These are phyloP conservation scores for Tetramorium alpestre DNA, from an alignment of 1,140 invertebrate genomes.

Conservation along the genomic window DNA sequence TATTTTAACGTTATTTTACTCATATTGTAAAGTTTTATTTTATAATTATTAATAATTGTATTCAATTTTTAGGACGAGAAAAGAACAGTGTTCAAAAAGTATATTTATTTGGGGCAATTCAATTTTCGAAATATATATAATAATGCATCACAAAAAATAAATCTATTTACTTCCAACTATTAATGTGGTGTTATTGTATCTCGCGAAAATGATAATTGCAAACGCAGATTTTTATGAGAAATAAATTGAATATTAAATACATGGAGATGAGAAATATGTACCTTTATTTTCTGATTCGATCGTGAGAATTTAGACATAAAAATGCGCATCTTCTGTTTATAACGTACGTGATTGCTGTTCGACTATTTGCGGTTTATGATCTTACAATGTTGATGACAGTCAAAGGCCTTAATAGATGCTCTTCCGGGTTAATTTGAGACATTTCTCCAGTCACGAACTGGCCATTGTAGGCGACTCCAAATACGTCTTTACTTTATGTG, in stretches of 20 bases:
- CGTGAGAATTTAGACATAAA: not conserved
- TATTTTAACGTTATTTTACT: not conserved
- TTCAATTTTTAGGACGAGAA: not conserved
- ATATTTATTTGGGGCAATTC: not conserved
- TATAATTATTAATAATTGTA: not conserved
- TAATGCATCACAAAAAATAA: not conserved
- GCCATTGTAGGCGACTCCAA: not conserved
- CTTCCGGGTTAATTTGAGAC: not conserved
- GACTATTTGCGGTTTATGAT: constrained; percentile 30
- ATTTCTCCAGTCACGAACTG: not conserved
- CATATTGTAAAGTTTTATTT: not conserved
- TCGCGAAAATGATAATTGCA: not conserved
- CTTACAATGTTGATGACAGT: not conserved
- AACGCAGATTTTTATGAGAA: not conserved
- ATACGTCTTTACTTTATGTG: not conserved
- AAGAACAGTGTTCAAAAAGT: not conserved
- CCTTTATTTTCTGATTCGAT: not conserved
- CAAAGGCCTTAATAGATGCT: constrained; percentile 29
- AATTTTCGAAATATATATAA: not conserved
- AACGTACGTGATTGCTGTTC: not conserved
- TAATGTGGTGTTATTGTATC: not conserved
- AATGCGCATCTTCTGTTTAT: not conserved
- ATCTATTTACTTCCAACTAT: not conserved
- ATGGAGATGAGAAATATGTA: not conserved
- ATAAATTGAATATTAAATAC: not conserved